These are phyloP conservation scores for Dascyllus trimaculatus DNA, from an alignment of 2,113 vertebrate genomes.

Conservation along the genomic window DNA sequence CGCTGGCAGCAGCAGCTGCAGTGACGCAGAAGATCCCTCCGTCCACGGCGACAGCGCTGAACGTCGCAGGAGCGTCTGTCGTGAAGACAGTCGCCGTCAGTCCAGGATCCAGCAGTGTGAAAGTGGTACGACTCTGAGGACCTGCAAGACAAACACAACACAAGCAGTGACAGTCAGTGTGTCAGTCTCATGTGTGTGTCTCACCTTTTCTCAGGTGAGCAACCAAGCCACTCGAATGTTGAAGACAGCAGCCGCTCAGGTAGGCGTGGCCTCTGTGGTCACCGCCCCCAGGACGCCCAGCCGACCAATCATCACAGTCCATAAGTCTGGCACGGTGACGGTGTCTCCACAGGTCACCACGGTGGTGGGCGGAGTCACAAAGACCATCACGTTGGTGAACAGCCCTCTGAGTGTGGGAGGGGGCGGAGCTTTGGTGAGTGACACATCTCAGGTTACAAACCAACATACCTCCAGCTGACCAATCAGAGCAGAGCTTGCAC, in stretches of 20 bases:
- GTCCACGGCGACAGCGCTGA: slow-evolving; percentile 85
- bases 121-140: slow-evolving; percentile 73
- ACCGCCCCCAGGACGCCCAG: slow-evolving; percentile 80
- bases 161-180: not conserved
- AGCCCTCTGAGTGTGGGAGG: slow-evolving; percentile 90
- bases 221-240: slow-evolving; percentile 91
- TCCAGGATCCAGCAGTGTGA: slow-evolving; percentile 82
- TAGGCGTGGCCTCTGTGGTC: slow-evolving; percentile 83
- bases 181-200: too few relatives aligned
- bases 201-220: too few relatives aligned
- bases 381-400: slow-evolving; percentile 93
- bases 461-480: too few relatives aligned
- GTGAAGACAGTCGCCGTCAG: slow-evolving; percentile 87
- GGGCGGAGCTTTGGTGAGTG: slow-evolving; percentile 87
- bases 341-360: slow-evolving; percentile 93
- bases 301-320: slow-evolving; percentile 91
- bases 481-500: too few relatives aligned
- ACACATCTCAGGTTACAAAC: too few relatives aligned
- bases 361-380: slow-evolving; percentile 91
- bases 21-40: slow-evolving; percentile 93
- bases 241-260: slow-evolving; percentile 91
- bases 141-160: not conserved
- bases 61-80: slow-evolving; percentile 85
- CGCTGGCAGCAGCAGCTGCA: slow-evolving; percentile 87
- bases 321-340: slow-evolving; percentile 91